Percentiles rank a stretch among this genome's conserved stretches.
phyloP scores from a whole-genome alignment of 2,113 vertebrate genomes.

The Antechinus flavipes region DNA sequence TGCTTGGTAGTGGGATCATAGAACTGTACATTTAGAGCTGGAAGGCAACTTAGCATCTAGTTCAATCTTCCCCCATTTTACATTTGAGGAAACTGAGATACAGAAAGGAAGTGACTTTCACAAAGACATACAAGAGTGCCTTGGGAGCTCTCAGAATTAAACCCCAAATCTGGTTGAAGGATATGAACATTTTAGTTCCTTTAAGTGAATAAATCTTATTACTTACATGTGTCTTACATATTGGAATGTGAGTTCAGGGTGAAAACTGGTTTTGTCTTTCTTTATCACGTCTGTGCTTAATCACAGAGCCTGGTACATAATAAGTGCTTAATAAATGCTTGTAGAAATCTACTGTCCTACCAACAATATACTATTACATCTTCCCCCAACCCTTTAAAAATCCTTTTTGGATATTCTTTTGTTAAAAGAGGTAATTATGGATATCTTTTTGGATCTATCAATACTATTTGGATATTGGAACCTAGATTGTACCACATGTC shows the following conservation, averaged over 20 bases:
- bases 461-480: slow-evolving; percentile 58
- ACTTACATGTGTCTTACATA: neutral
- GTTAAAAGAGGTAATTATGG: too few species aligned
- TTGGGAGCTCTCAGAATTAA: neutral
- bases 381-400: neutral
- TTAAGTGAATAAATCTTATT: neutral
- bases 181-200: neutral
- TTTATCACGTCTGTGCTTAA: neutral
- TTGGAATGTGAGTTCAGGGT: neutral
- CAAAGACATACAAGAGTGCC: neutral
- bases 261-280: neutral
- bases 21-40: neutral
- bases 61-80: neutral
- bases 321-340: neutral
- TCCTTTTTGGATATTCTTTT: too few species aligned
- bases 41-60: neutral
- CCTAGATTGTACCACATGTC: slow-evolving; percentile 99
- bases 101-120: neutral
- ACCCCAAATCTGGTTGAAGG: neutral
- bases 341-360: neutral
- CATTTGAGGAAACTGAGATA: neutral
- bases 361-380: neutral
- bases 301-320: neutral
- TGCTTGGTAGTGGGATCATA: neutral
- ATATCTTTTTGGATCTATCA: too few species aligned